Conservation (phyloP, 30 jellyfish, hydroid and myxozoan species). For the Calvadosia cruxmelitensis region DNA sequence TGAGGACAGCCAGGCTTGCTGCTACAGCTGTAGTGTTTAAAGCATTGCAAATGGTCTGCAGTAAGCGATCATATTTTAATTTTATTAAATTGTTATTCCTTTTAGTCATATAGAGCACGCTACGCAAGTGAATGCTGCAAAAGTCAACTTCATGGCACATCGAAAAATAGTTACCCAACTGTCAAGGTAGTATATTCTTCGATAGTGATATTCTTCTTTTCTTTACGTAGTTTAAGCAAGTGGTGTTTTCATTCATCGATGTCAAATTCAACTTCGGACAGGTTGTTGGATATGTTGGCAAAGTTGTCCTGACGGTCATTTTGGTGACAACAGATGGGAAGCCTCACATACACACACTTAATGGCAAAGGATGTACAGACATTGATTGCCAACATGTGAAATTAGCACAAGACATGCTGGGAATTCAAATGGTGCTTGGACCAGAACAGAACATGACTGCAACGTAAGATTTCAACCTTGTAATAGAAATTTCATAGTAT, state of each 20-base stretch:
- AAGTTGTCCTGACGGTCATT: slow-evolving; percentile 54
- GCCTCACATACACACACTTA: slow-evolving; percentile 86
- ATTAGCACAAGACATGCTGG: slow-evolving; percentile 38
- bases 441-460: slow-evolving; percentile 85
- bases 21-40: no score
- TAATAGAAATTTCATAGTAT: no score
- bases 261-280: no score
- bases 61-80: no score
- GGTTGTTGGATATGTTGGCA: slow-evolving; percentile 79
- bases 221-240: no score
- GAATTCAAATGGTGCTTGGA: slow-evolving; percentile 52
- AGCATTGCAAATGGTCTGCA: no score
- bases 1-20: no score
- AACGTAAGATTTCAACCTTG: no score
- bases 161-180: slow-evolving; percentile 78
- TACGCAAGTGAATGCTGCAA: slow-evolving; percentile 96
- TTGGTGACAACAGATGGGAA: slow-evolving; percentile 83
- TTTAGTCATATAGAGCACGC: slow-evolving; percentile 86
- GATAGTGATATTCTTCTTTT: no score
- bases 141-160: slow-evolving; percentile 78
- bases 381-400: slow-evolving; percentile 42
- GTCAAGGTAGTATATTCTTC: slow-evolving; percentile 47
- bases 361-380: slow-evolving; percentile 89
- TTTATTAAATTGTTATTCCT: no score
- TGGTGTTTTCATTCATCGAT: no score